phyloP scores from a whole-genome alignment of 2,888 invertebrate species.

The Nemotelus pantherinus region DNA sequence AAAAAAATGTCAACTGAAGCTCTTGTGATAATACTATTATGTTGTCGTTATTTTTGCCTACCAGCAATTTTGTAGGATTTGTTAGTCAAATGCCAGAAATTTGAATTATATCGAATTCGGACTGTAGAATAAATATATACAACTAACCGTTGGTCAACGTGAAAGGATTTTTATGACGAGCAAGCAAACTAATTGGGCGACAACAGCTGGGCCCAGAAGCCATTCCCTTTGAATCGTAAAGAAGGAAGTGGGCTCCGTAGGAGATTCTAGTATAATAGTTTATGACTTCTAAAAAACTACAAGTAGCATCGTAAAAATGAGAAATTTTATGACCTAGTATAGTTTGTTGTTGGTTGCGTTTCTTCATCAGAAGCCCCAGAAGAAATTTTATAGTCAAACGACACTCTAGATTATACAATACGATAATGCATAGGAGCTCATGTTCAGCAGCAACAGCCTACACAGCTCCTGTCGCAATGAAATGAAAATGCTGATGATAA shows the following conservation, averaged over 20 bases:
- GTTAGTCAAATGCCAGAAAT: no score
- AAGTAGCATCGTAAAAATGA: slow-evolving; percentile 38
- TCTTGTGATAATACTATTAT: no score
- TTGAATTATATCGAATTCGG: no score
- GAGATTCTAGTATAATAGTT: slow-evolving; percentile 4
- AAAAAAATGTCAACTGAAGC: no score
- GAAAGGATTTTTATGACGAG: slow-evolving; percentile 43
- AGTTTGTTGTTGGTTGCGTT: slow-evolving; percentile 11
- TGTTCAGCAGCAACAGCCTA: not conserved
- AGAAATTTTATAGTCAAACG: slow-evolving; percentile 36
- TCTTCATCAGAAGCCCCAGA: slow-evolving; percentile 14
- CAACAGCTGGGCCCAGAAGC: slow-evolving; percentile 17
- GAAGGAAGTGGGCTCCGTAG: slow-evolving; percentile 5
- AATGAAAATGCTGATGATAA: not conserved
- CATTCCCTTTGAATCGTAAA: not conserved
- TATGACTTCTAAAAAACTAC: slow-evolving; percentile 36
- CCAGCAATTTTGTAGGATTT: no score
- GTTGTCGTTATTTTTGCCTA: no score
- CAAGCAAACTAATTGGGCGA: slow-evolving; percentile 36
- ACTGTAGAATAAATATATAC: no score
- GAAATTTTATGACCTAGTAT: slow-evolving; percentile 30
- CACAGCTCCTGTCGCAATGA: not conserved
- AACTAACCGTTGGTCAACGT: slow-evolving; percentile 38
- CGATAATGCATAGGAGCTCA: slow-evolving; percentile 26
- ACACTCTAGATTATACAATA: slow-evolving; percentile 32